A percentile compares a stretch with the other conserved stretches of the same genome.
phyloP scores from a whole-genome alignment of 1,140 invertebrate genomes.

The Temnothorax nylanderi region DNA sequence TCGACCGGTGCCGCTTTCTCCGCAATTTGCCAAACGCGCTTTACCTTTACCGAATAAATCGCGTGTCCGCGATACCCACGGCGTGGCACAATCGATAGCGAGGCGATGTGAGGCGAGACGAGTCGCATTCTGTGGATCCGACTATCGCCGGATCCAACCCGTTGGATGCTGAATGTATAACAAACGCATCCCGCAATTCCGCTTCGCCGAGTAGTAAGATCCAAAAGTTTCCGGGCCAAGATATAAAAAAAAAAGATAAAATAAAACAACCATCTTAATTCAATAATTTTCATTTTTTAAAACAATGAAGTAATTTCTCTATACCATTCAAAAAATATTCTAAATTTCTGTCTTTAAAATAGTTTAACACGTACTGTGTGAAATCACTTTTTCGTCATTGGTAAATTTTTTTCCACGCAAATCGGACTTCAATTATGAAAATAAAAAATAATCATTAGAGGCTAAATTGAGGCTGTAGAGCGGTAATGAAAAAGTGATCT shows the following conservation, averaged over 20 bases:
- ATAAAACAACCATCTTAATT: neutral
- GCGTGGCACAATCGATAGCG: conserved; percentile 21
- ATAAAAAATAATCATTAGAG: neutral
- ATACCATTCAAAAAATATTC: neutral
- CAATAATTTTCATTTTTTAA: neutral
- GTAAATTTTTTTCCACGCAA: neutral
- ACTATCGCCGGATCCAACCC: neutral
- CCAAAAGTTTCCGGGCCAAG: neutral
- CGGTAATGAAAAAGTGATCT: too few relatives aligned
- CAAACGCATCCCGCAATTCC: neutral
- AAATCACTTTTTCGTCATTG: neutral
- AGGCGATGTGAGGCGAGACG: neutral
- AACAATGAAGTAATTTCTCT: neutral
- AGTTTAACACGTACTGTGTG: neutral
- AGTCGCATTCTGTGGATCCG: neutral
- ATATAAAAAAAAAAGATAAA: neutral
- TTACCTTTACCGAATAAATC: conserved; percentile 37
- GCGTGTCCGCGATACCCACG: conserved; percentile 24
- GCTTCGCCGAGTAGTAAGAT: neutral
- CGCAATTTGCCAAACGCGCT: conserved; percentile 31
- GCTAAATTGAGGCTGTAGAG: too few relatives aligned
- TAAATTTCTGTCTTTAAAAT: neutral
- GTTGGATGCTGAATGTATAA: neutral
- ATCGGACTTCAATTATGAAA: neutral
- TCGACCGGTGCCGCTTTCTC: conserved; percentile 11